A percentile compares a stretch with the other conserved stretches of the same genome.
These are phyloP conservation scores for Marmota monax DNA, from an alignment of 2,113 vertebrate species.

Conservation along the genomic window DNA sequence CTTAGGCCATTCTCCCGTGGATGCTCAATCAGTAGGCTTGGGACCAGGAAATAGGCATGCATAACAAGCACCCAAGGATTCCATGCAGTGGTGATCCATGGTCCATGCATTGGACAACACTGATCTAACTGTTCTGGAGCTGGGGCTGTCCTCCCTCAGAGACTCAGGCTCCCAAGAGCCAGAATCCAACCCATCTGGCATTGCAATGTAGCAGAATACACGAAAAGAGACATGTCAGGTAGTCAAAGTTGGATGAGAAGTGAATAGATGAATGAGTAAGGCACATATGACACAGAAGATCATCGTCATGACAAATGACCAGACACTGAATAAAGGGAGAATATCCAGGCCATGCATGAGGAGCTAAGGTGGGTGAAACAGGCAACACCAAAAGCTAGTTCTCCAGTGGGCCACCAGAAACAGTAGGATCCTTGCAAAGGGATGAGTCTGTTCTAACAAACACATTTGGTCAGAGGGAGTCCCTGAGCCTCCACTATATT, in stretches of 20 bases:
- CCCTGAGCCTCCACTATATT: slow-evolving; percentile 76
- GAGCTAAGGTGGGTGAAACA: neutral
- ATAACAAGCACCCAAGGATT: neutral
- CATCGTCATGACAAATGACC: rapidly evolving
- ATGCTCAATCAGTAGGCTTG: neutral
- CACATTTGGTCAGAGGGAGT: slow-evolving; percentile 67
- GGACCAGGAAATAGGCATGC: neutral
- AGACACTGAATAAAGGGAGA: neutral
- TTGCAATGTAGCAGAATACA: neutral
- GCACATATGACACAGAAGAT: rapidly evolving
- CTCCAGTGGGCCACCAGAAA: neutral
- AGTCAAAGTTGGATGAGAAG: neutral
- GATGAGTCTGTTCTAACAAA: slow-evolving; percentile 36
- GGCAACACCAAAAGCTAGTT: neutral
- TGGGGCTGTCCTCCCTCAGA: neutral
- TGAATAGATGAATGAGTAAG: neutral
- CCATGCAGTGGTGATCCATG: rapidly evolving
- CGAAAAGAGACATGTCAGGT: neutral
- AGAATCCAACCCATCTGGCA: neutral
- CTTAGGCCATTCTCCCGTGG: neutral
- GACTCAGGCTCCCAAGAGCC: neutral
- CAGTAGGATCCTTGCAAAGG: neutral
- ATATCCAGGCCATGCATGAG: neutral
- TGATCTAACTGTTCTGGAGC: neutral
- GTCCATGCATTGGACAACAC: neutral